Evolutionary conservation across 2,113 vertebrate genomes (phyloP), one percentile per base, ranked within the genome.

Genomic region (Salvelinus namaycush): DNA sequence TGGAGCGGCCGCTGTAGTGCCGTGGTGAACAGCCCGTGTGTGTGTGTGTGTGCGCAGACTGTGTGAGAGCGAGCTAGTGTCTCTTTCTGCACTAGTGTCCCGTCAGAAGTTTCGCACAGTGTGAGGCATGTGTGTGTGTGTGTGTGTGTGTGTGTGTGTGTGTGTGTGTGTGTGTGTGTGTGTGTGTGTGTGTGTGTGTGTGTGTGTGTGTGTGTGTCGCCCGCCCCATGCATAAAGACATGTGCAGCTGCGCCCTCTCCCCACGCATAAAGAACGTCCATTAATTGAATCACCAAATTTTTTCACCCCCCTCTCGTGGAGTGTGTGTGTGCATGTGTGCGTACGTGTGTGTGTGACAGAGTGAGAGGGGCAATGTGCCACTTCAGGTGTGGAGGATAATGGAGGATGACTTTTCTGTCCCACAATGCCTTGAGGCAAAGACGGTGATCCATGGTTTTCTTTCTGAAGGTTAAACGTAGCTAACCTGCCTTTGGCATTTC

Each of bases 401-500:
- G 94, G 95, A 94, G 95, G 95, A 95, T 98, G 96, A 98, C 96
- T 96, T 98, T 97, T 97, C 95, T 96, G 95, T 97, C 95, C 94
- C 93, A 94, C 93, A 94, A 97, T 96, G 97, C 96, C 96, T 95
- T 68, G 92, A 94, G 96, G 96, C 96, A 96, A 26, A 65, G 95
- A 95, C 94, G 97, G 95, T 95, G 96, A 97, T 97, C 96, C 97
- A 97, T 97, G 95, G 96, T 96, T 98, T 97, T 97, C 95, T 94
- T 95, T 97, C 96, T 99, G 97, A 99, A 99, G 97, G 97, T 99
- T 98, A 99, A 99, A 97, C 96, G 97, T 95, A 96, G 96, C 97
- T 97, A 97, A 98, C 96, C 97, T 97, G 97, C 97, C 97, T 98
- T 97, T 98, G 97, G 97, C 97, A 96, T 98, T 99, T 98, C 98